Base-by-base conservation (phyloP, 2,888 invertebrate genomes). In the Tachina lurida region DNA sequence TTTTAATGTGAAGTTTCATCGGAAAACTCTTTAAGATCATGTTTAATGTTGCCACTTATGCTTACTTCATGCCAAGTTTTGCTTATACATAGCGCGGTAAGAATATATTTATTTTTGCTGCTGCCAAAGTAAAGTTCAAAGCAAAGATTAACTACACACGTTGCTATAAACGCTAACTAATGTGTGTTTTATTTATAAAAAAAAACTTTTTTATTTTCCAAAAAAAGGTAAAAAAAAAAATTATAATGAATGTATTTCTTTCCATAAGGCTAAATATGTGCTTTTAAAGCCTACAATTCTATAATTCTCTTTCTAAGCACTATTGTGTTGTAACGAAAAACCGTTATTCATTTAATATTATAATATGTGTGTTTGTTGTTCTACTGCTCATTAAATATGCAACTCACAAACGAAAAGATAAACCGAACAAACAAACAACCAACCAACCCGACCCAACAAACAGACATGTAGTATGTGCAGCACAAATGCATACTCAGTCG, bases 371-470 rank as follows among this genome's bases (percentile, higher is more conserved):
- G 60, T 67, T 47, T 58, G 43, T 70, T 60, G 22, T 56, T 60
- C 56, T 17, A 39, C 78, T 86, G 79, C 31, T 31, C 7, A 86
- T 86, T 86, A 79, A 52, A 76, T 71, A 86, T 86, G 82, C 86
- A 76, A 39, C 75, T 75, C 81, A 81, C 76, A 56, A 74, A 78
- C 60, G n/a, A 67, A 73, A 73, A 47, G 70, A 70, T 62, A 41
- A 75, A 81, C 52, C 43, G 13, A 63, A 75, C 45, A 31, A 31
- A 31, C 31, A 31, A 31, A 31, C 7, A 47, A 13, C 15, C 22
- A 65, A 74, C 22, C n/a, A 71, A 63, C 10, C n/a, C 31, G 17
- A 63, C 54, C 41, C 39, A 70, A 17, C 39, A 70, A 17, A 62
- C 49, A 49, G 15, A 45, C 17, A 63, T 58, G 39, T 52, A 1